Base-by-base conservation (phyloP, 2,888 invertebrate species). In the Tenthredo livida region DNA sequence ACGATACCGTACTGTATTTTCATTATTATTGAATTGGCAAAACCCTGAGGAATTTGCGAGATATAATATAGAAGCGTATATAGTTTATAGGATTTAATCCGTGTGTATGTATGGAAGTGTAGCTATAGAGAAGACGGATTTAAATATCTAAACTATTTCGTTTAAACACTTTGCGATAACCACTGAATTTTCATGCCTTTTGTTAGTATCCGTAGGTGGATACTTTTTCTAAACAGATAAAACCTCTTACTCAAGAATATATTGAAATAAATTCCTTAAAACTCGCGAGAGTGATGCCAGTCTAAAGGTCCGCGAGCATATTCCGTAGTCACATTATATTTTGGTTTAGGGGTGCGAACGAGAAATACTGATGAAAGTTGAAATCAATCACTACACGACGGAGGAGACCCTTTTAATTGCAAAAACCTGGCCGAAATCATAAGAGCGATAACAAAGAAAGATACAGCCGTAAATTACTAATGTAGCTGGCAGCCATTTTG, bases 401-500 rank as follows among this genome's bases (percentile, higher is more conserved):
- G 87, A 87, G 85, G 82, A 84, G 88, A 87, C 86, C 85, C 86
- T 86, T 85, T 84, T 70, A 83, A 88, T 87, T 88, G 86, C 86
- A 86, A 87, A 87, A 88, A 86, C 88, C 84, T 86, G 87, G 86
- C 84, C 84, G 85, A 87, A 89, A 88, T 90, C 89, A 90, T 88
- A 89, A 88, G 88, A 88, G 87, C 90, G 90, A 93, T 92, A 93
- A 93, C 93, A 93, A 93, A 93, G 93, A 91, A 91, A 91, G 91
- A 92, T 91, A 91, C 91, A 91, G 92, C 92, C 92, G 93, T 93
- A 93, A 93, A 93, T 93, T 93, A 93, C 92, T 92, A 92, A 92
- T 92, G 92, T 93, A 92, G 92, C 93, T 93, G 95, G 95, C 95
- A 95, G 96, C 96, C 96, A 96, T 96, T 95, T 96, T 96, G 95